Percentiles rank a stretch among this genome's conserved stretches.
These are phyloP conservation scores for Cataglyphis altisquamis DNA, from an alignment of 2,888 invertebrate species.

Conservation along the genomic window DNA sequence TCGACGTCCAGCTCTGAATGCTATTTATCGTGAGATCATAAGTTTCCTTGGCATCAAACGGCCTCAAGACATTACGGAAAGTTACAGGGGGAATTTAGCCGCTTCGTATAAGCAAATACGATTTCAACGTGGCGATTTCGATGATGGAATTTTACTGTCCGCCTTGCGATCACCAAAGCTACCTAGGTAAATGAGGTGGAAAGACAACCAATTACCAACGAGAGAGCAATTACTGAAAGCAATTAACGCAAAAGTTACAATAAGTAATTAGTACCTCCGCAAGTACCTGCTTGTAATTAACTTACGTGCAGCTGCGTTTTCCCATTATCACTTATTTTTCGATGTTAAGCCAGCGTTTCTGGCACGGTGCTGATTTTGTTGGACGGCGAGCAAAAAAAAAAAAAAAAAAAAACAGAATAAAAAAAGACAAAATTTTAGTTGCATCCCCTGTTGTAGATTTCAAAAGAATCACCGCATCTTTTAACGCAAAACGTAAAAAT, in stretches of 20 bases:
- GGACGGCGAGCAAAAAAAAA: conserved; percentile 36
- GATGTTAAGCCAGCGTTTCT: conserved; percentile 63
- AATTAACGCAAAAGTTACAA: conserved; percentile 84
- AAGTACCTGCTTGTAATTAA: conserved; percentile 81
- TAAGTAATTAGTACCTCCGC: conserved; percentile 82
- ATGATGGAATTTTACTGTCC: conserved; percentile 66
- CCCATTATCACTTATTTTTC: conserved; percentile 77
- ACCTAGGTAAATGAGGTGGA: conserved; percentile 68
- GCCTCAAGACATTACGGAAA: conserved; percentile 32
- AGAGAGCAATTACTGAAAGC: conserved; percentile 80
- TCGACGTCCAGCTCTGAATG: conserved; percentile 25
- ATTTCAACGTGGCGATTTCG: conserved; percentile 58
- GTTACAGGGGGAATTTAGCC: conserved; percentile 32
- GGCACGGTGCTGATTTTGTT: conserved; percentile 61
- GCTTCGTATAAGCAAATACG: conserved; percentile 13
- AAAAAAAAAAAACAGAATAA: not conserved
- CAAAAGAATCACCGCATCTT: not conserved
- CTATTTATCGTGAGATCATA: not conserved
- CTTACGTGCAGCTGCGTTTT: conserved; percentile 78
- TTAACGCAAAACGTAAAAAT: conserved; percentile 10
- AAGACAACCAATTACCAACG: conserved; percentile 79
- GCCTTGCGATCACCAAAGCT: conserved; percentile 57
- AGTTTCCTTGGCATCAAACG: not conserved
- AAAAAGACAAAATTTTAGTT: conserved; percentile 10
- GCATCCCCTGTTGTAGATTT: not conserved